These are phyloP conservation scores for Ploceus nigricollis DNA, from an alignment of 2,113 vertebrate species.

Conservation along the genomic window DNA sequence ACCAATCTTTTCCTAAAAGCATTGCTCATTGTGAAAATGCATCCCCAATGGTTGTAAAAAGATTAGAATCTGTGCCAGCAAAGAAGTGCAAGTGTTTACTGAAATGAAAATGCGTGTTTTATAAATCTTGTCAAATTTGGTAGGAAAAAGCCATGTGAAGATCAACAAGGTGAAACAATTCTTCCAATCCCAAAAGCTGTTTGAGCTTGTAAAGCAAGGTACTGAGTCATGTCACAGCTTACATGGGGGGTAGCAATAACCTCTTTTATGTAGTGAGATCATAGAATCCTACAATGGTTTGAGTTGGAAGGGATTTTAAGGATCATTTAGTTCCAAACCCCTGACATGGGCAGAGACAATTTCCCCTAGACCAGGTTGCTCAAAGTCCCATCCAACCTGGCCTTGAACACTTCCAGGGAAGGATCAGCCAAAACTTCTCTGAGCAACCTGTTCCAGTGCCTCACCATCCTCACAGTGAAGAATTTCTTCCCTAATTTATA, in stretches of 20 bases:
- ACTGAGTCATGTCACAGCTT: background rate
- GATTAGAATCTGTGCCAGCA: background rate
- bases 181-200: background rate
- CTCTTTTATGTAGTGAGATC: background rate
- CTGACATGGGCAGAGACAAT: background rate
- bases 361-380: background rate
- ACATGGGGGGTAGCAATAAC: background rate
- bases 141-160: background rate
- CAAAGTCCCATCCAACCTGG: background rate
- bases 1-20: background rate
- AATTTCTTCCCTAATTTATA: background rate
- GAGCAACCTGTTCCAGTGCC: background rate
- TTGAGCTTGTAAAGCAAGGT: background rate
- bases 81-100: background rate
- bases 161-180: background rate
- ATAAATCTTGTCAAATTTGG: background rate
- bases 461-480: background rate
- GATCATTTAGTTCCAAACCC: background rate
- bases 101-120: background rate
- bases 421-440: background rate
- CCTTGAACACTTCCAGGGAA: background rate
- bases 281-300: background rate
- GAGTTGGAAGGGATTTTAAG: background rate
- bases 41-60: background rate
- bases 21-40: background rate